Percentiles rank a stretch among this genome's conserved stretches.
These are phyloP conservation scores for Reinhardtius hippoglossoides DNA, from an alignment of 2,113 vertebrate genomes.

Conservation along the genomic window DNA sequence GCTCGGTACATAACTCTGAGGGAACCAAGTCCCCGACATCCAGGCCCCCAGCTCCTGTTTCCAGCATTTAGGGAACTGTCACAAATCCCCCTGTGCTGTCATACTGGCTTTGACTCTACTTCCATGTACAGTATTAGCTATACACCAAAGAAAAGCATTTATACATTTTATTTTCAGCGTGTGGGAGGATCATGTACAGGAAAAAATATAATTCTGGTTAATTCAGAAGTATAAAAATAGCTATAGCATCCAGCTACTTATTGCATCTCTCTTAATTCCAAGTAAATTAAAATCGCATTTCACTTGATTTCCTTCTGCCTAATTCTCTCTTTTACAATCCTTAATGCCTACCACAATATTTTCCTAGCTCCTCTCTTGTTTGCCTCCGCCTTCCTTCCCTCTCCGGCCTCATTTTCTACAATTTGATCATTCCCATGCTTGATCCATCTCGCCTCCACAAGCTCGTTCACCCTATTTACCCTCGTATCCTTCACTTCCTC, in stretches of 20 bases:
- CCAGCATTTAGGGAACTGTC: constrained; percentile 6
- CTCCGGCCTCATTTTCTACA: background rate
- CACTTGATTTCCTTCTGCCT: constrained; percentile 2
- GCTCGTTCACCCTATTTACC: constrained; percentile 39
- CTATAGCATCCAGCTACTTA: background rate
- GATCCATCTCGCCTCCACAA: constrained; percentile 33
- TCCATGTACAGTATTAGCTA: constrained; percentile 11
- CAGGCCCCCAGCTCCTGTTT: background rate
- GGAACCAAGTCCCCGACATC: constrained; percentile 8
- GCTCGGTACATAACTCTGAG: background rate
- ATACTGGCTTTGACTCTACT: background rate
- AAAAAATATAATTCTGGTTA: background rate
- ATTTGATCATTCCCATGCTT: constrained; percentile 25
- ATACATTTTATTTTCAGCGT: background rate
- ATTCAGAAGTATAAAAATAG: background rate
- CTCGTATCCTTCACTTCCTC: constrained; percentile 50
- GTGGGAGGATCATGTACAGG: background rate
- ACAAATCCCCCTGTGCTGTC: constrained; percentile 33
- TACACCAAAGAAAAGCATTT: background rate
- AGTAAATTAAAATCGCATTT: background rate
- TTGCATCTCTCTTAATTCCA: background rate
- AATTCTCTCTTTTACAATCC: background rate
- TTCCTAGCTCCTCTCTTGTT: background rate
- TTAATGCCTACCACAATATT: constrained; percentile 11
- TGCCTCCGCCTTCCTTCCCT: background rate